Base-by-base conservation (phyloP, 2,113 vertebrate genomes). In the Vanacampus margaritifer region DNA sequence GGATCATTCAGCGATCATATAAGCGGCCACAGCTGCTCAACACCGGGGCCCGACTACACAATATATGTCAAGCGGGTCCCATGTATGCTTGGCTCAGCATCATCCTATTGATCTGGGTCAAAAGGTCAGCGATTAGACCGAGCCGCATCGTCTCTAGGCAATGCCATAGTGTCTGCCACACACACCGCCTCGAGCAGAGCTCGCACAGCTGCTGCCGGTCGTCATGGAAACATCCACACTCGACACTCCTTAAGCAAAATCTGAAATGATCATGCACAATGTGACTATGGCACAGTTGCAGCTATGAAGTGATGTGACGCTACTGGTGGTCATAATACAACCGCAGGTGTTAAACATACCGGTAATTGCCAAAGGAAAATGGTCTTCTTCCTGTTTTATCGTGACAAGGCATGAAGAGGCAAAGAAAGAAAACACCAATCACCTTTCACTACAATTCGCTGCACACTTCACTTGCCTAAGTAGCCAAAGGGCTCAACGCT, bases 151-250 rank as follows among this genome's bases (percentile, higher is more conserved):
- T 83, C 78, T 83, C 85, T 68, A 73, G 64, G 87, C 84, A 79
- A 84, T 86, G 85, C 82, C 81, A 81, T 80, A 83, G 72, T 80
- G 89, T 84, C 84, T 87, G 82, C 74, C 79, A 74, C 86, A 85
- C 85, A 78, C 82, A 79, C 69, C n/a, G 79, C 73, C 63, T 73
- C 70, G 43, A 13, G 71, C 67, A 63, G 36, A 32, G 71, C 85
- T 87, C 76, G 26, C 85, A 83, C 87, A 89, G 90, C 88, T 91
- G 89, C 84, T 75, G 79, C 80, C 68, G 64, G 91, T 92, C 58
- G 83, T 60, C 90, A 89, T 91, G 85, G 90, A 88, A 90, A 92
- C 90, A 82, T 85, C 79, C 79, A 67, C 80, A 84, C 79, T 83
- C 72, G 71, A 74, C 8, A 64, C 70, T 84, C 71, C 68, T 74